Evolutionary conservation across 2,888 invertebrate genomes (phyloP).

Genomic region (Rhingia rostrata): DNA sequence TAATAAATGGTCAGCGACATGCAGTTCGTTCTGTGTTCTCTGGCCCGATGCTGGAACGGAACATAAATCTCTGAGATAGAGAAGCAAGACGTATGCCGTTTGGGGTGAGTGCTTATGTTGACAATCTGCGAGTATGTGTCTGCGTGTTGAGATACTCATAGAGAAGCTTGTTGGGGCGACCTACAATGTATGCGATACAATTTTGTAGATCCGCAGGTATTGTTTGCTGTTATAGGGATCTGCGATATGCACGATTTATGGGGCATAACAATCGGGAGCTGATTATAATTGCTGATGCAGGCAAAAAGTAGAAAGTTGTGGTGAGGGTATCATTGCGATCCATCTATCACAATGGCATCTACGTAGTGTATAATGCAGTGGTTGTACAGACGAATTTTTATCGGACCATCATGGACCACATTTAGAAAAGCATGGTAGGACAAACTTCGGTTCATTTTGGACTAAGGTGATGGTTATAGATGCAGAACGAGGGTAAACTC

Average conservation of each 20-base stretch:
- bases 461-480: too few species aligned
- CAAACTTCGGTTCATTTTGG: too few species aligned
- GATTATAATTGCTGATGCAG: background rate
- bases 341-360: too few species aligned
- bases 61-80: constrained; percentile 61
- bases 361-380: too few species aligned
- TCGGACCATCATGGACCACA: too few species aligned
- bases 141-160: constrained; percentile 14
- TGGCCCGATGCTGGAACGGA: background rate
- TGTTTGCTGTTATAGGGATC: background rate
- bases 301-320: background rate
- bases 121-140: background rate
- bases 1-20: constrained; percentile 46
- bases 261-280: background rate
- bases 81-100: constrained; percentile 35
- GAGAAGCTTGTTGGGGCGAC: background rate
- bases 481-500: too few species aligned
- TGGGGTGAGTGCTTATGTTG: constrained; percentile 1
- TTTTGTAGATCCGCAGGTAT: background rate
- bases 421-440: too few species aligned
- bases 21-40: constrained; percentile 13
- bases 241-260: constrained; percentile 1
- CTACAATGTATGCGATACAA: background rate
- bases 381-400: too few species aligned
- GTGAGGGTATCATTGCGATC: too few species aligned